phyloP scores from a whole-genome alignment of 2,797 vertebrate species.

The Anabacerthia variegaticeps region DNA sequence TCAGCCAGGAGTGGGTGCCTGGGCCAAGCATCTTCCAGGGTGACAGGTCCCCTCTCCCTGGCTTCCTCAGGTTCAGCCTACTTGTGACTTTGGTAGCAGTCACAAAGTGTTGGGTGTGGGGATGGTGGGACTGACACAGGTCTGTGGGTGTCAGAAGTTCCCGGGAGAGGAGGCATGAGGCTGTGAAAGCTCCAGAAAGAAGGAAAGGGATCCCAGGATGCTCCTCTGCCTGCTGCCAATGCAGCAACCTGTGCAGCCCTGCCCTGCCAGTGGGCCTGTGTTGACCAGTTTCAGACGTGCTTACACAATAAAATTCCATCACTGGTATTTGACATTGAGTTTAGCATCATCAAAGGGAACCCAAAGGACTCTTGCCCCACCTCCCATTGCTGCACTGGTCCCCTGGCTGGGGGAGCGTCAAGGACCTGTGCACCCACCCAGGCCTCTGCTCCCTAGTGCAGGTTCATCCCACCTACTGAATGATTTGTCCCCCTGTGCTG shows the following conservation, averaged over 20 bases:
- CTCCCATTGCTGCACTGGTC: neutral
- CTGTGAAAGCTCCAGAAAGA: neutral
- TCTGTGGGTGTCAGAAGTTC: neutral
- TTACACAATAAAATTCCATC: neutral
- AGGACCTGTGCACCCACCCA: neutral
- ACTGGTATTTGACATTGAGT: neutral
- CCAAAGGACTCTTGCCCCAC: neutral
- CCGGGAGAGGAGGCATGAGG: neutral
- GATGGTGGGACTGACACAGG: neutral
- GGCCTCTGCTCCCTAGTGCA: neutral
- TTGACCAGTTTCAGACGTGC: neutral
- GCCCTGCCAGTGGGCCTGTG: neutral
- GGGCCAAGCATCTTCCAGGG: neutral
- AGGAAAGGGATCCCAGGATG: neutral
- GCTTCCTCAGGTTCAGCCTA: neutral
- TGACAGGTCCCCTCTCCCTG: neutral
- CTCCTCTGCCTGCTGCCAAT: neutral
- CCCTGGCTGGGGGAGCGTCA: neutral
- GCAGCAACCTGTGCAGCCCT: neutral
- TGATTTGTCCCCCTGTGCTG: rapidly evolving
- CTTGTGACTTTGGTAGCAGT: neutral
- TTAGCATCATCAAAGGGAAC: neutral
- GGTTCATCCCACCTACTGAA: neutral
- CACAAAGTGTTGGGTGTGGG: neutral
- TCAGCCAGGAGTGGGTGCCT: neutral